Percentiles rank a stretch among this genome's conserved stretches.
phyloP scores from a whole-genome alignment of 37 sponge, comb jelly and placozoan genomes.

The Axinella damicornis region DNA sequence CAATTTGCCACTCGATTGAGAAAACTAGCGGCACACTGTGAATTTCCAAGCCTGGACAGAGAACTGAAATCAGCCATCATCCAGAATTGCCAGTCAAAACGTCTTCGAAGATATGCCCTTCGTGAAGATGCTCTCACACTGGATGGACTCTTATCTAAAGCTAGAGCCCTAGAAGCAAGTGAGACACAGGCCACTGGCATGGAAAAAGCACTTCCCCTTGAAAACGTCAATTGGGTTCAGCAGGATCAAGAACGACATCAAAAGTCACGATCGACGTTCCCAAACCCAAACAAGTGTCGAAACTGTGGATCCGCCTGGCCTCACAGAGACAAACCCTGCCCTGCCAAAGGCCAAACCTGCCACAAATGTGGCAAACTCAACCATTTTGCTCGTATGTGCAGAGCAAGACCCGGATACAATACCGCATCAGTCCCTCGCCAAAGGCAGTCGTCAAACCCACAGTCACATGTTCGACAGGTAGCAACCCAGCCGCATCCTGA shows the following conservation, averaged over 20 bases:
- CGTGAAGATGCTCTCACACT: slow-evolving; percentile 28
- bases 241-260: neutral
- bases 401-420: neutral
- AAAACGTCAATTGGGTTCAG: neutral
- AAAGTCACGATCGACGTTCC: too few species aligned
- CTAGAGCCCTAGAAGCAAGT: slow-evolving; percentile 43
- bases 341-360: slow-evolving; percentile 51
- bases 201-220: neutral
- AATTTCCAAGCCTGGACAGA: slow-evolving; percentile 29
- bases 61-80: slow-evolving; percentile 45
- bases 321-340: slow-evolving; percentile 14
- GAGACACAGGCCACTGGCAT: slow-evolving; percentile 52
- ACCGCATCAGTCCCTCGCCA: neutral
- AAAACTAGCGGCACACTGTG: slow-evolving; percentile 36
- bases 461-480: neutral
- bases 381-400: slow-evolving; percentile 56
- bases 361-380: slow-evolving; percentile 42
- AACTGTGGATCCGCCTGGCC: slow-evolving; percentile 27
- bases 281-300: slow-evolving; percentile 9
- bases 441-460: neutral
- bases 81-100: slow-evolving; percentile 49
- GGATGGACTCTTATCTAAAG: slow-evolving; percentile 42
- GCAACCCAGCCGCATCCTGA: neutral
- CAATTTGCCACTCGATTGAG: slow-evolving; percentile 48
- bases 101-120: slow-evolving; percentile 31